Conservation (phyloP, 1,140 invertebrate genomes). For the Stratiolaelaps scimitus region DNA sequence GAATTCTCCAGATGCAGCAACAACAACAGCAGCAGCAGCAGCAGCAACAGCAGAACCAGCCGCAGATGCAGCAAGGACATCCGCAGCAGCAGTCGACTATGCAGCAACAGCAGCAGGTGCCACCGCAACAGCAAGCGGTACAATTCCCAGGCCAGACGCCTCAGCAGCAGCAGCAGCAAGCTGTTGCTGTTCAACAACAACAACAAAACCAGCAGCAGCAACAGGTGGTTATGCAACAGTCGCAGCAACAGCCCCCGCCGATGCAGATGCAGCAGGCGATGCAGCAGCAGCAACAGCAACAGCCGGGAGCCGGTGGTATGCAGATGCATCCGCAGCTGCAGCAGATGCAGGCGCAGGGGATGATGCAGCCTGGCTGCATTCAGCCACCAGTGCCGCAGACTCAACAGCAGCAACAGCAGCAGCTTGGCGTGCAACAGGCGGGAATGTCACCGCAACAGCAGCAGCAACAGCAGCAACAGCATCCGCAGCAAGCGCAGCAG, state of each 20-base stretch:
- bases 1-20: constrained; percentile 13
- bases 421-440: not conserved
- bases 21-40: constrained; percentile 14
- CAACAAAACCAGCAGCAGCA: not conserved
- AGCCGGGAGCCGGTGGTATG: not conserved
- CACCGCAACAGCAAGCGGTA: constrained; percentile 9
- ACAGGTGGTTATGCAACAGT: constrained; percentile 2
- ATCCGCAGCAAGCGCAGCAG: constrained; percentile 8
- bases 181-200: not conserved
- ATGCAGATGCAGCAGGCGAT: constrained; percentile 18
- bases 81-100: constrained; percentile 19
- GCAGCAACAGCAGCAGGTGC: constrained; percentile 4
- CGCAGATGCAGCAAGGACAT: constrained; percentile 29
- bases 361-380: constrained; percentile 23
- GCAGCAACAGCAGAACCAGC: constrained; percentile 26
- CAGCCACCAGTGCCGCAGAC: not conserved
- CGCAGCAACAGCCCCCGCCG: constrained; percentile 19
- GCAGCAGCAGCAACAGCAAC: constrained; percentile 7
- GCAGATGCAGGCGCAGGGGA: constrained; percentile 28
- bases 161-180: too few relatives aligned
- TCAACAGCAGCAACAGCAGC: constrained; percentile 13
- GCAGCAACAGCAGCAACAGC: constrained; percentile 13
- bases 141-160: too few relatives aligned
- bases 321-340: constrained; percentile 1
- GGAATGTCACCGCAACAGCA: constrained; percentile 20